A percentile compares a stretch with the other conserved stretches of the same genome.
Conservation (phyloP, 2,113 vertebrate genomes). For the Microtus oregoni region DNA sequence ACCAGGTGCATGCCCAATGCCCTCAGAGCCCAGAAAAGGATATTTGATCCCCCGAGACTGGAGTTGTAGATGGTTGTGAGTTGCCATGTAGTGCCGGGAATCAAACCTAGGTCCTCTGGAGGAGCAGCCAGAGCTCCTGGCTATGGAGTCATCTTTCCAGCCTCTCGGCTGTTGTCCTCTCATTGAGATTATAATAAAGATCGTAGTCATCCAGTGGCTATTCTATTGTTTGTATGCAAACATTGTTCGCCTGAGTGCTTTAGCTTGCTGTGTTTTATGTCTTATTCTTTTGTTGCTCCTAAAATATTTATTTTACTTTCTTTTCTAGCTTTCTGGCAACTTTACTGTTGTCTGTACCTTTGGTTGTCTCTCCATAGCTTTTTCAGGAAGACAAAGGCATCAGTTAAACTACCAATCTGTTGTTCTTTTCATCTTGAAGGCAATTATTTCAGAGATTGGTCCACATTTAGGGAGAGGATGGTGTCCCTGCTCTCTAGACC, state of each 20-base stretch:
- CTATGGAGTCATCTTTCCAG: not conserved
- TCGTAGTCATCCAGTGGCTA: not conserved
- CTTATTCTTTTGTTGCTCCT: not conserved
- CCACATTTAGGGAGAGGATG: not conserved
- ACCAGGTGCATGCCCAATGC: not conserved
- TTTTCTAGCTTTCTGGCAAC: not conserved
- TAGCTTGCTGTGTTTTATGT: not conserved
- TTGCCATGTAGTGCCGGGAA: too few relatives aligned
- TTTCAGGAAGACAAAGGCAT: not conserved
- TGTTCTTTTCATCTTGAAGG: not conserved
- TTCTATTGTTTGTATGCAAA: conserved; percentile 11
- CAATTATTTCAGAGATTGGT: not conserved
- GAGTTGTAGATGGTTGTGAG: not conserved
- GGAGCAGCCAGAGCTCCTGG: not conserved
- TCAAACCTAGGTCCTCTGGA: not conserved
- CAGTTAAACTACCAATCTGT: not conserved
- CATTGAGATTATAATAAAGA: not conserved
- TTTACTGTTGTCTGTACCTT: not conserved
- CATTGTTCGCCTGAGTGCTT: not conserved
- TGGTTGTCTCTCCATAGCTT: not conserved
- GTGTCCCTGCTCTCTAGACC: not conserved
- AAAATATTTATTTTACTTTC: not conserved
- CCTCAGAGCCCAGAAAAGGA: not conserved
- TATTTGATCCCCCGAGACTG: not conserved
- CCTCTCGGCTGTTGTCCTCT: not conserved